These are phyloP conservation scores for Callopanchax toddi DNA, from an alignment of 2,113 vertebrate species.

Conservation along the genomic window DNA sequence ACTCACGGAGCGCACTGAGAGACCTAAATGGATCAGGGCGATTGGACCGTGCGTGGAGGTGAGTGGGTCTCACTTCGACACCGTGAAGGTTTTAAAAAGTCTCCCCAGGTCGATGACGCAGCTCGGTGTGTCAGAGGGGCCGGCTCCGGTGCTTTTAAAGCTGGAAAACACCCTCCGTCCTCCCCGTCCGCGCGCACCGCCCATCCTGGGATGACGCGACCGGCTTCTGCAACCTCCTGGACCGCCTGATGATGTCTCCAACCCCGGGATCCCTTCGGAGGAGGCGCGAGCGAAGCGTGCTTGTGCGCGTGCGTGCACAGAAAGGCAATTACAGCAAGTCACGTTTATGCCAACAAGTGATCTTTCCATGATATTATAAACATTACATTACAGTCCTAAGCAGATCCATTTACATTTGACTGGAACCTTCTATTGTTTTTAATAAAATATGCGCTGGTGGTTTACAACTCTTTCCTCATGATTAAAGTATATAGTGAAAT, in stretches of 20 bases:
- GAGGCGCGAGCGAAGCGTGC: slow-evolving; percentile 25
- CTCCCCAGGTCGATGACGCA: slow-evolving; percentile 86
- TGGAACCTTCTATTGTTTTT: no score
- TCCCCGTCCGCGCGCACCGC: slow-evolving; percentile 77
- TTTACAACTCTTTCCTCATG: no score
- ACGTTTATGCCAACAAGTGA: slow-evolving; percentile 6
- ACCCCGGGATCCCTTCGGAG: slow-evolving; percentile 68
- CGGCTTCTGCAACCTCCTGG: slow-evolving; percentile 71
- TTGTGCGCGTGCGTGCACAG: background rate
- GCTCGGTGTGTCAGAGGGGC: slow-evolving; percentile 78
- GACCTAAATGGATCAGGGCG: background rate
- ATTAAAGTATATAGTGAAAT: no score
- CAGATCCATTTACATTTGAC: no score
- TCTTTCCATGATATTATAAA: background rate
- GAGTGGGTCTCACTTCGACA: slow-evolving; percentile 50
- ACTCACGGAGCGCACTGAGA: slow-evolving; percentile 7
- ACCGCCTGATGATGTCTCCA: slow-evolving; percentile 60
- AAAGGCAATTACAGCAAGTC: background rate
- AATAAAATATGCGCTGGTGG: no score
- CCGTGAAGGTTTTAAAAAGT: slow-evolving; percentile 68
- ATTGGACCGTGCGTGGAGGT: slow-evolving; percentile 34
- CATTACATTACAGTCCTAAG: no score
- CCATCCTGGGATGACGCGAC: slow-evolving; percentile 84
- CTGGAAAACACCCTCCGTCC: slow-evolving; percentile 89
- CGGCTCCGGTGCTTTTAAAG: slow-evolving; percentile 90